A percentile compares a stretch with the other conserved stretches of the same genome.
phyloP scores from a whole-genome alignment of 30 jellyfish, hydroid and myxozoan species.

The Haliclystus octoradiatus region DNA sequence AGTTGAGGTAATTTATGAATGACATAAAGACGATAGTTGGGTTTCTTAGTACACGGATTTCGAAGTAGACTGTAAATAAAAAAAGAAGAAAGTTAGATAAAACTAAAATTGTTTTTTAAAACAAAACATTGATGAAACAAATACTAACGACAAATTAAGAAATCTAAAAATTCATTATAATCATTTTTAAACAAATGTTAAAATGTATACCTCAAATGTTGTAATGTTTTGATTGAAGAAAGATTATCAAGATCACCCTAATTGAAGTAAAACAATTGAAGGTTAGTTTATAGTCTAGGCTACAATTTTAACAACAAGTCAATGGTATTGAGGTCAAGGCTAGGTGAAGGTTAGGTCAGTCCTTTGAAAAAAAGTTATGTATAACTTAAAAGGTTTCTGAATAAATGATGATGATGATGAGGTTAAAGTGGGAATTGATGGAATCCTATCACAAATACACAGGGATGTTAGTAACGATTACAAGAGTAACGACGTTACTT shows the following conservation, averaged over 20 bases:
- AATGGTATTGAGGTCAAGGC: background rate
- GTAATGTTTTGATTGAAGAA: conserved; percentile 39
- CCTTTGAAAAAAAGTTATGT: too few species aligned
- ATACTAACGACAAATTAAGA: too few species aligned
- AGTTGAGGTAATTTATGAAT: conserved; percentile 73
- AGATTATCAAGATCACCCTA: conserved; percentile 85
- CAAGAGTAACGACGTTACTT: too few species aligned
- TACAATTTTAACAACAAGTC: background rate
- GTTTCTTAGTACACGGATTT: conserved; percentile 80
- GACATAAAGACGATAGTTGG: conserved; percentile 51
- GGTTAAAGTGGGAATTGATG: too few species aligned
- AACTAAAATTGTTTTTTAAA: background rate
- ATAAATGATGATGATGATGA: too few species aligned
- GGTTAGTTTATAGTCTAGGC: background rate
- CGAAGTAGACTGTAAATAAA: conserved; percentile 55
- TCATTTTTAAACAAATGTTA: too few species aligned
- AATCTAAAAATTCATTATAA: too few species aligned
- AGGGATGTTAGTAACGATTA: too few species aligned
- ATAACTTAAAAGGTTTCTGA: too few species aligned
- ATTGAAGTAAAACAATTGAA: background rate
- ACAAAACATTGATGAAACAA: background rate
- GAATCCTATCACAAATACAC: too few species aligned
- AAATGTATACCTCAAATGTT: conserved; percentile 37
- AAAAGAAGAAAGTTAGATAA: background rate
- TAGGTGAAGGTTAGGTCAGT: too few species aligned